These are phyloP conservation scores for Baccha elongata DNA, from an alignment of 2,888 invertebrate species.

Conservation along the genomic window DNA sequence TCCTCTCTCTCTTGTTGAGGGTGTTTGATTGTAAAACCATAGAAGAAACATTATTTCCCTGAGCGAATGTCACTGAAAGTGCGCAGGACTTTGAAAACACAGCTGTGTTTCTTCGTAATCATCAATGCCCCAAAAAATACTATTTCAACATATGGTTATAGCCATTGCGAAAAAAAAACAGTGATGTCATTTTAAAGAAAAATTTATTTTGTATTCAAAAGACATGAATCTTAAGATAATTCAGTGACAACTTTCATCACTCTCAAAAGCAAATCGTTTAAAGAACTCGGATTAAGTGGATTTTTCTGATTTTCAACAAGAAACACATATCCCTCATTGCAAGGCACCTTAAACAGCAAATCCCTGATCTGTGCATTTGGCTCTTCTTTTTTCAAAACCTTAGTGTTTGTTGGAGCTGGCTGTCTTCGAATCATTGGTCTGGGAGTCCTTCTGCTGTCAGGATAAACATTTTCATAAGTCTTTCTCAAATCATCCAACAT, in stretches of 20 bases:
- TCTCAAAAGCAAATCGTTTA: conserved; percentile 58
- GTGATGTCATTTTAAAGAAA: not conserved
- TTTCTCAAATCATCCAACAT: conserved; percentile 47
- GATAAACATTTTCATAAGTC: conserved; percentile 28
- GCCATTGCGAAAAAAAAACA: not conserved
- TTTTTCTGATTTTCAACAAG: conserved; percentile 57
- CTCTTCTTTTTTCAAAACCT: not conserved
- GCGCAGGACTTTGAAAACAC: conserved; percentile 34
- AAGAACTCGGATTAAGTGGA: conserved; percentile 16
- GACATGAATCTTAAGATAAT: not conserved
- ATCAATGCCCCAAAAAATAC: conserved; percentile 45
- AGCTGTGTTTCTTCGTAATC: conserved; percentile 34
- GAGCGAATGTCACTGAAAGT: not conserved
- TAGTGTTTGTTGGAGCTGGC: not conserved
- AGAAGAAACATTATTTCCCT: not conserved
- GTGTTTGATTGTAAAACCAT: not conserved
- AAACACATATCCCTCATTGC: conserved; percentile 62
- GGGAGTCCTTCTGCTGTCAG: not conserved
- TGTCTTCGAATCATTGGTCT: not conserved
- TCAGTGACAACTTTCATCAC: conserved; percentile 57
- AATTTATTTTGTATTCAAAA: not conserved
- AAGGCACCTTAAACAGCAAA: conserved; percentile 28
- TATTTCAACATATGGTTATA: conserved; percentile 24
- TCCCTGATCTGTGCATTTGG: conserved; percentile 17
- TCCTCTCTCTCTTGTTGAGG: conserved; percentile 1